Evolutionary conservation across 2,888 invertebrate genomes (phyloP).

Genomic region (Ariolimax columbianus): DNA sequence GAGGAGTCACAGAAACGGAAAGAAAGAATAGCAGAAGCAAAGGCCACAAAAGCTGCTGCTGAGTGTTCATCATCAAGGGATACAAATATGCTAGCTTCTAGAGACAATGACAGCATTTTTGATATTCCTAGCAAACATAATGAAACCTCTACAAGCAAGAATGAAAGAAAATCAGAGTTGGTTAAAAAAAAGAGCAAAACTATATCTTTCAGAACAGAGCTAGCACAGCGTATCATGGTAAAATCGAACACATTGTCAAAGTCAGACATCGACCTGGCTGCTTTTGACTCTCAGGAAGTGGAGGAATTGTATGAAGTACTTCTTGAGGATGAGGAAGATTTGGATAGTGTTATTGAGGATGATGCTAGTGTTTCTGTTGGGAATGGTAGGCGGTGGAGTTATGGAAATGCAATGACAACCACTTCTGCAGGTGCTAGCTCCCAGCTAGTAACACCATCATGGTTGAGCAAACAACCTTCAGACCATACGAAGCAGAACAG

Average conservation of each 20-base stretch:
- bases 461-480: background rate
- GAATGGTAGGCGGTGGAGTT: background rate
- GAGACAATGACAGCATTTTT: no score
- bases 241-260: constrained; percentile 19
- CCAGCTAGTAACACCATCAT: background rate
- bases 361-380: background rate
- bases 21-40: constrained; percentile 23
- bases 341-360: constrained; percentile 15
- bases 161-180: background rate
- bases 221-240: constrained; percentile 53
- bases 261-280: constrained; percentile 38
- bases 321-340: constrained; percentile 48
- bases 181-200: constrained; percentile 41
- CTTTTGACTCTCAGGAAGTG: constrained; percentile 51
- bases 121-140: background rate
- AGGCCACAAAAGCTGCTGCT: background rate
- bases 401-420: background rate
- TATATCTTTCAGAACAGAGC: constrained; percentile 57
- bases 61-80: background rate
- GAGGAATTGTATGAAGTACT: constrained; percentile 56
- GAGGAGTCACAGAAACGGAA: constrained; percentile 36
- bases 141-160: background rate
- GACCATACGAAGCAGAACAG: background rate
- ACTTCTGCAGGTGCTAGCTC: background rate
- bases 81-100: background rate